Percentiles rank a stretch among this genome's conserved stretches.
Evolutionary conservation across 2,888 invertebrate species (phyloP).

Genomic region (Leptinotarsa tumamoca): DNA sequence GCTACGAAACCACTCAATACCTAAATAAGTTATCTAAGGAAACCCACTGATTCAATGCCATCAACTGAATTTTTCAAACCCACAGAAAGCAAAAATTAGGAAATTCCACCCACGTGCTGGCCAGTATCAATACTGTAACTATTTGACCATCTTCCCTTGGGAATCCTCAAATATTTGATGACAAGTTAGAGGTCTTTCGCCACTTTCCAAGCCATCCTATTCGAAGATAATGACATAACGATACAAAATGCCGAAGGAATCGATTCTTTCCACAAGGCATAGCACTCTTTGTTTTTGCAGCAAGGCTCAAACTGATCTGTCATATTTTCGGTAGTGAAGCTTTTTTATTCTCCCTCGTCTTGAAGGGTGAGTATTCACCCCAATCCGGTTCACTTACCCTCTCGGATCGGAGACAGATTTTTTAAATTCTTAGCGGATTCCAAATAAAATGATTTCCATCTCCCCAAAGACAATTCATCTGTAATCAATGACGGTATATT

Average conservation of each 20-base stretch:
- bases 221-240: slow-evolving; percentile 7
- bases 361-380: slow-evolving; percentile 36
- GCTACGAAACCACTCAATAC: slow-evolving; percentile 5
- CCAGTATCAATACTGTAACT: slow-evolving; percentile 53
- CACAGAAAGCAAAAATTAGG: slow-evolving; percentile 41
- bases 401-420: slow-evolving; percentile 61
- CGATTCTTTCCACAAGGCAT: slow-evolving; percentile 16
- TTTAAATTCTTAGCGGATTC: slow-evolving; percentile 60
- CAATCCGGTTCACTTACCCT: slow-evolving; percentile 47
- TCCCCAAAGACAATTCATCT: slow-evolving; percentile 57
- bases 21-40: slow-evolving; percentile 37
- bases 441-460: slow-evolving; percentile 59
- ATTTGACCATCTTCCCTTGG: slow-evolving; percentile 61
- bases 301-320: slow-evolving; percentile 12
- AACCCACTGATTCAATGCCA: slow-evolving; percentile 40
- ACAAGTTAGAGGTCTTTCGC: slow-evolving; percentile 64
- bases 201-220: slow-evolving; percentile 51
- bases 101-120: slow-evolving; percentile 48
- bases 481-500: slow-evolving; percentile 56
- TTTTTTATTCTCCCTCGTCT: slow-evolving; percentile 25
- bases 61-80: slow-evolving; percentile 43
- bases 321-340: slow-evolving; percentile 1
- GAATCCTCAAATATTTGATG: slow-evolving; percentile 67
- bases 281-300: slow-evolving; percentile 9
- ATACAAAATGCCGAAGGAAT: slow-evolving; percentile 5